Evolutionary conservation across 2,113 vertebrate species (phyloP), one percentile per base, ranked within the genome.

Genomic region (Sakesphorus luctuosus): DNA sequence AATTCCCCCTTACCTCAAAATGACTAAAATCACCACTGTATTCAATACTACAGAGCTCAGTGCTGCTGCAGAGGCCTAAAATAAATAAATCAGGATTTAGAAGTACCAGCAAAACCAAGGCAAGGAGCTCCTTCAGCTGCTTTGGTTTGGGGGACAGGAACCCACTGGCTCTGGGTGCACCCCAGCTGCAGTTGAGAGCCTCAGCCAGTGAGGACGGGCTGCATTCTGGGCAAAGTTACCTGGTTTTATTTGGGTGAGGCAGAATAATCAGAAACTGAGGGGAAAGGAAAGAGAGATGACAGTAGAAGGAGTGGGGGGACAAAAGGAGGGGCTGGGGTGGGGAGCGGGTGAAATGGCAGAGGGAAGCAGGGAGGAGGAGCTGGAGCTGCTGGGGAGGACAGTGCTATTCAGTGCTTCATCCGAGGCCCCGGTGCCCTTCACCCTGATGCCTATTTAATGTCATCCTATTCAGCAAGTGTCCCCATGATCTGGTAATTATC

Each of bases 401-500:
- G 85, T 2, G 4, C 66, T 79, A 38, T 75, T 88, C 6, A 9
- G 3, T 35, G 86, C 73, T 94, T 92, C 69, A 88, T 84, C 67
- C 0, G 24, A 89, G 80, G 74, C 74, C 47, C 43, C 10, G 15
- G 28, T 86, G 93, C 93, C 97, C 95, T 97, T 98, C 97, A 97
- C 96, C 96, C 95, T 88, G 95, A 96, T 84, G 91, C 96, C 91
- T 96, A 74, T 97, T 97, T 96, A 97, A 97, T 97, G 84, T 93
- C 90, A 94, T 93, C 87, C 96, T 95, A 97, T 98, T 97, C 97
- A 97, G 95, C 74, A 94, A 96, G 89, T 68, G 96, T 95, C 91
- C 97, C 81, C 89, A 96, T 98, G 97, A 97, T 97, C 97, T 95
- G 93, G 96, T 96, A 98, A 98, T 98, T 98, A 98, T 97, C 97